Evolutionary conservation across 2,888 invertebrate genomes (phyloP), one percentile per base, ranked within the genome.

Genomic region (Argyresthia goedartella): DNA sequence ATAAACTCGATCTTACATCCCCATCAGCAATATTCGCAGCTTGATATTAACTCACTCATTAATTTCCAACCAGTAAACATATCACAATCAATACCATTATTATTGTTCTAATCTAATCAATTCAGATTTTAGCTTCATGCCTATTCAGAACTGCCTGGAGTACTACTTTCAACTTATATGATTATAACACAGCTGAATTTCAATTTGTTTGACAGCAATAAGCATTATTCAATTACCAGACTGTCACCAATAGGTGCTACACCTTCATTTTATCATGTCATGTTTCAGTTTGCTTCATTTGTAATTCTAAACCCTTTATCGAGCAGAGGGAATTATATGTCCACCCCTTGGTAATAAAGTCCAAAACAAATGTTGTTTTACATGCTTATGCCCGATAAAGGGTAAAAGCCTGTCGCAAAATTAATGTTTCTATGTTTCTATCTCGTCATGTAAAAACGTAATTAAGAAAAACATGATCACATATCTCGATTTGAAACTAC

Each of bases 171-270:
- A 39, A 4, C 9, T 9, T 6, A 39, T 39, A 39, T n/a, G n/a
- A 39, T 39, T 11, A 11, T 39, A 6, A 6, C 9, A 39, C 25
- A 4, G 25, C 25, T 39, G 10, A 39, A 39, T 39, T 9, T 8
- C 10, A n/a, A 39, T 39, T 63, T 60, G 62, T 68, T 68, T 72
- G 71, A 74, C 73, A 77, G 76, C 76, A 78, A 61, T 75, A 80
- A 81, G 77, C 74, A 67, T 77, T 62, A 71, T 71, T 62, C 56
- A 47, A 34, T 8, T n/a, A 68, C 64, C 67, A 72, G 73, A 69
- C 65, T 61, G 65, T 65, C 72, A 71, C 70, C 57, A 65, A 67
- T 65, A 67, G 57, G 52, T 63, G 60, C 25, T 25, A 25, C 25
- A 25, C 25, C 25, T 25, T 25, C 25, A 25, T 25, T 25, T 2